Base-by-base conservation (phyloP, 2,888 invertebrate species). In the Macrophya alboannulata region DNA sequence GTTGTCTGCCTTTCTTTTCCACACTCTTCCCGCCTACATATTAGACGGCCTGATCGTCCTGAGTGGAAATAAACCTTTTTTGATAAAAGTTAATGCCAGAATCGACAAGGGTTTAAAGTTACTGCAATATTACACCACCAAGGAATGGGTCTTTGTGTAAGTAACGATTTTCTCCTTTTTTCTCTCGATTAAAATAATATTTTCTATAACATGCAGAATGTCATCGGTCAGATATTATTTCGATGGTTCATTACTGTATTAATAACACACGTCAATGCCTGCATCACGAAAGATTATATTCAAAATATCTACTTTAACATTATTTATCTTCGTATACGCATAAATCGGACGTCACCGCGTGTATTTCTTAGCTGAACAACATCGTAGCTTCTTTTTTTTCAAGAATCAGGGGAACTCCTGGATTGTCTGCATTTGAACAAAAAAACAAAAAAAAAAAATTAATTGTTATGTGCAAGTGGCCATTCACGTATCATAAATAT, bases 101-200 rank as follows among this genome's bases (percentile, higher is more conserved):
- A 95, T 96, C 62, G 94, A 95, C 76, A 95, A 95, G 74, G 97
- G 97, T 0, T 92, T 96, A 21, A 94, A 95, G 86, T 95, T 97
- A 0, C 94, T 98, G 10, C 96, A 97, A 87, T 98, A 97, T 92
- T 98, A 98, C 94, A 97, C 97, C 0, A 96, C 96, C 4, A 96
- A 97, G 85, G 95, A 96, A 86, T 99, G 99, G 99, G 93, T 95
- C 59, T 98, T 98, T 92, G 94, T 88, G 92, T 92, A 88, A 84
- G 88, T 86, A 25, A 45, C 15, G 40, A 83, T 68, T 43, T 83
- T n/a, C n/a, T n/a, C n/a, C n/a, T n/a, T 83, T 3, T 8, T 4
- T 31, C 31, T n/a, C n/a, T n/a, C 10, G 9, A 17, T 5, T 65
- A 43, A 4, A 72, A 40, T 25, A 9, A 25, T 21, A n/a, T 62